Base-by-base conservation (phyloP, 2,797 vertebrate species). In the Lates japonicus region DNA sequence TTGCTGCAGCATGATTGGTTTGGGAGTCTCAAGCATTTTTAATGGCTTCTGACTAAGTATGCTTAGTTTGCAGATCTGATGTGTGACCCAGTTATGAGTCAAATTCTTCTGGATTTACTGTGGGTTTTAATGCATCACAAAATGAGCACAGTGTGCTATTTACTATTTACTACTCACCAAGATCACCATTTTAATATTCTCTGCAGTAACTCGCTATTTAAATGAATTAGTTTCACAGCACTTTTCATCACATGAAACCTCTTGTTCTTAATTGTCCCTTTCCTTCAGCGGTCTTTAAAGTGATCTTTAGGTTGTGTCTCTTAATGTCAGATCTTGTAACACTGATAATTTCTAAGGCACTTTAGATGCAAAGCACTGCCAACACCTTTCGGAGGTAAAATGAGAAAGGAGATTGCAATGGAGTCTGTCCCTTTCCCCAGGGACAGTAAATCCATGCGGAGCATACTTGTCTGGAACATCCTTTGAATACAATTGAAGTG, bases 281-380 rank as follows among this genome's bases (percentile, higher is more conserved):
- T 76, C 65, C 70, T 80, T 82, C 51, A 73, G 65, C 2, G 22
- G 60, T 68, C 41, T 78, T 87, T 80, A 64, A 72, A 59, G 46
- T 76, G 65, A 86, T 83, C 64, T 83, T 89, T 83, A 83, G 73
- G 64, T 78, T 82, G 68, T 83, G 67, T 74, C 70, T 85, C 67
- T 78, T 82, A 72, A 88, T 83, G 83, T 87, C 80, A 86, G 70
- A 79, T 79, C 78, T 70, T 83, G 80, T 79, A 88, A 81, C 75
- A 76, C 73, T 81, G 80, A 88, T 88, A 6, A 84, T 89, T 91
- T 93, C 58, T 13, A 55, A 76, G 74, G 73, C 57, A 86, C 81
- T 91, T 93, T 81, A 80, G 78, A 93, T 90, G 87, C 85, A 90
- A 88, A 92, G 82, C 70, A 70, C 83, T 82, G 65, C 74, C 80